Base-by-base conservation (phyloP, 1,140 invertebrate genomes). In the Drosophila elegans region DNA sequence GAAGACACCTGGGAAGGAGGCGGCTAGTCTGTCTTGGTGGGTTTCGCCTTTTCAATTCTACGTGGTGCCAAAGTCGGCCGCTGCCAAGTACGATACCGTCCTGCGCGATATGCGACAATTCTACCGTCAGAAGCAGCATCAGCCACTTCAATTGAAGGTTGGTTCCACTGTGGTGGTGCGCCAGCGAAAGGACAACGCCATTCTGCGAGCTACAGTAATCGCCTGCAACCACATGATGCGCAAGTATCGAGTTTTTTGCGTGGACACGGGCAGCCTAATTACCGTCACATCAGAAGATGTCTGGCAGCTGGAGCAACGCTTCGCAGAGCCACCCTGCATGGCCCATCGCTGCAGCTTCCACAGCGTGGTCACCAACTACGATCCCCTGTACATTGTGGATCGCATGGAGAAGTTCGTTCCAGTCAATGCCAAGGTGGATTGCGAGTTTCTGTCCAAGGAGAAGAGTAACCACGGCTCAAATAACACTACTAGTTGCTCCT, bases 211-310 rank as follows among this genome's bases (percentile, higher is more conserved):
- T 2, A 93, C 94, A 54, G 91, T 97, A 2, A 73, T 94, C 9
- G 93, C 94, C 25, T 83, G 93, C 2, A 94, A 94, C 66, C 88
- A 89, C 13, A 93, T 93, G 61, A 90, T 92, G 29, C 93, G 93
- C 7, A 94, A 94, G 64, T 94, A 94, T 78, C 93, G 94, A 36
- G 95, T 97, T 0, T 94, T 94, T 32, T 96, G 95, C 66, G 93
- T 97, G 1, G 96, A 97, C 92, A 96, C 95, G 79, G 96, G 96
- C 34, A 97, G 97, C 84, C 93, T 93, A 29, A 94, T 94, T 29
- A 90, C 94, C 0, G 94, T 96, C 0, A 92, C 94, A 36, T 89
- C 91, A 0, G 93, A 91, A 54, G 94, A 96, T 78, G 93, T 97
- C 1, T 97, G 94, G 93, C 93, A 94, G 13, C 92, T 97, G 25